Base-by-base conservation (phyloP, 2,113 vertebrate genomes). In the Cryptoleucopteryx plumbea region DNA sequence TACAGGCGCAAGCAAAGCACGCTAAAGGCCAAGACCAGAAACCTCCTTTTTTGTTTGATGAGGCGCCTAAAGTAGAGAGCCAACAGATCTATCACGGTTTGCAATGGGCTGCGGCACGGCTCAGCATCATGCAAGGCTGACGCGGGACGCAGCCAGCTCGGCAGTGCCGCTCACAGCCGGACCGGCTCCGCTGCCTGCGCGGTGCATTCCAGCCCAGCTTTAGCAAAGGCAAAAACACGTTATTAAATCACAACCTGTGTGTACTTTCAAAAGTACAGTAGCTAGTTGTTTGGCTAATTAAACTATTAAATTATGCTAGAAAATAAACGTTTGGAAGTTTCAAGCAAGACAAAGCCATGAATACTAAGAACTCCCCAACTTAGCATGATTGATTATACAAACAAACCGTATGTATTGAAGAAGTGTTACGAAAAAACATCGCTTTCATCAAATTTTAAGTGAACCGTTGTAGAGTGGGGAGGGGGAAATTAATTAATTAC, bases 401-500 rank as follows among this genome's bases (percentile, higher is more conserved):
- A 89, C 81, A 96, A 91, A 71, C 82, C 4, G 3, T 87, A 77
- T 26, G 89, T 95, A 96, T 94, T 96, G 96, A 96, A 97, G 93
- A 97, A 95, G 71, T 42, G 84, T 52, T 91, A 84, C 20, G 11
- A 90, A 81, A 97, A 96, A 97, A 47, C 90, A 97, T 73, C 11
- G 10, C 96, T 98, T 98, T 96, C 94, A 95, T 96, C 96, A 93
- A 93, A 88, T 96, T 98, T 95, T 96, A 94, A 98, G 78, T 8
- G 79, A 97, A 82, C 80, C 58, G 77, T 97, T 94, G 73, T 86
- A 50, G 53, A 92, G 62, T 74, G 91, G 66, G 55, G 83, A 81
- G 63, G 66, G 93, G 38, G 31, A 92, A 93, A 96, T 95, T 97
- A 98, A 98, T 98, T 98, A 98, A 98, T 98, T 98, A 97, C 79